Percentiles rank a stretch among this genome's conserved stretches.
phyloP scores from a whole-genome alignment of 2,797 vertebrate genomes.

The Champsocephalus gunnari region DNA sequence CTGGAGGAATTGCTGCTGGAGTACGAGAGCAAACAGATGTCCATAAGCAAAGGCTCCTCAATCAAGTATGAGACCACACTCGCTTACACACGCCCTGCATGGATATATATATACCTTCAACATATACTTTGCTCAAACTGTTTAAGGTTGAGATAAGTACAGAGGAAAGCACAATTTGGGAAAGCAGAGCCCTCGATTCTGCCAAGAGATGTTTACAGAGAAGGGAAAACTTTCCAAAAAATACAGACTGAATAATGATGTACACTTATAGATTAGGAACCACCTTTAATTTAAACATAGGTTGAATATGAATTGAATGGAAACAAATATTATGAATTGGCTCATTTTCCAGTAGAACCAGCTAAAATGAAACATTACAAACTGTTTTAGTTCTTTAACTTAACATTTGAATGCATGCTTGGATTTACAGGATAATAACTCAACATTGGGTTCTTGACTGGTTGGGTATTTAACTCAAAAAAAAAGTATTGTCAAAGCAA shows the following conservation, averaged over 20 bases:
- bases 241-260: not conserved
- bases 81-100: not conserved
- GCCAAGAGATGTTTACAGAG: constrained; percentile 3
- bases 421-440: not conserved
- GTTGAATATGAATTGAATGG: not conserved
- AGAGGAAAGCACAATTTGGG: constrained; percentile 2
- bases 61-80: constrained; percentile 86
- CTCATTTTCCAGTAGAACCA: not conserved
- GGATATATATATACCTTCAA: not conserved
- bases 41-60: constrained; percentile 79
- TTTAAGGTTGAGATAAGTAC: constrained; percentile 17
- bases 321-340: not conserved
- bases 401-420: not conserved
- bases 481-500: not conserved
- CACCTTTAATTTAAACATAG: not conserved
- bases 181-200: not conserved
- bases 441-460: not conserved
- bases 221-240: not conserved
- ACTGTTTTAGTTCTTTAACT: not conserved
- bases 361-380: not conserved
- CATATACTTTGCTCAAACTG: constrained; percentile 16
- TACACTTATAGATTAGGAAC: not conserved
- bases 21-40: constrained; percentile 88
- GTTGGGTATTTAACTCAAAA: not conserved
- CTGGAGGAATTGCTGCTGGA: constrained; percentile 95